These are phyloP conservation scores for Calameuta idolon DNA, from an alignment of 2,888 invertebrate genomes.

Conservation along the genomic window DNA sequence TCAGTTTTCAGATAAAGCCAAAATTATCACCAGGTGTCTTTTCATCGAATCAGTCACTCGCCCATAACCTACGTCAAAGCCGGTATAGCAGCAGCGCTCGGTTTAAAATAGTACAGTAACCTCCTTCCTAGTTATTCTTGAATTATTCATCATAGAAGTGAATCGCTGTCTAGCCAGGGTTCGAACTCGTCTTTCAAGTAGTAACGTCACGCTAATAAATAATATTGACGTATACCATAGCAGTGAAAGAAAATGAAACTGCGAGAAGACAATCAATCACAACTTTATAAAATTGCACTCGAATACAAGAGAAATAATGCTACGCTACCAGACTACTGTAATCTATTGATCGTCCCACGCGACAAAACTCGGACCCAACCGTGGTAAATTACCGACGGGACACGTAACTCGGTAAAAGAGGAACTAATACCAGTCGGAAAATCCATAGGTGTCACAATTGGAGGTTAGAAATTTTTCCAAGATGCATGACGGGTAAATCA, in stretches of 20 bases:
- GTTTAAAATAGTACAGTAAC: not conserved
- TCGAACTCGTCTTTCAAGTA: not conserved
- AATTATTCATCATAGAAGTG: not conserved
- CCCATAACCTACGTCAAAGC: not conserved
- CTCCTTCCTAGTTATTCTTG: not conserved
- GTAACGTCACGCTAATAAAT: not conserved
- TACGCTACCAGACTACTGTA: not conserved
- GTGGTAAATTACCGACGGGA: not conserved
- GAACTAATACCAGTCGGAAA: not conserved
- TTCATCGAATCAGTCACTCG: not conserved
- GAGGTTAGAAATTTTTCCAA: not conserved
- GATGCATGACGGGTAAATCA: not conserved
- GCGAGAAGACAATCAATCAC: not conserved
- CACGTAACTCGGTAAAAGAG: not conserved
- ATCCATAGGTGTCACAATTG: not conserved
- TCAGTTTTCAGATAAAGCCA: not conserved
- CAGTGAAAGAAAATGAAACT: not conserved
- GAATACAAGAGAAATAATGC: not conserved
- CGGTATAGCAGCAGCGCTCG: not conserved
- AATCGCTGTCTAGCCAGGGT: not conserved
- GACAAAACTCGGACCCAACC: not conserved
- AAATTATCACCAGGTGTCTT: not conserved
- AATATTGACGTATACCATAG: not conserved
- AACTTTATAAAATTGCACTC: not conserved
- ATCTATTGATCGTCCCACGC: not conserved